Base-by-base conservation (phyloP, 2,797 vertebrate species). In the Graptemys geographica region DNA sequence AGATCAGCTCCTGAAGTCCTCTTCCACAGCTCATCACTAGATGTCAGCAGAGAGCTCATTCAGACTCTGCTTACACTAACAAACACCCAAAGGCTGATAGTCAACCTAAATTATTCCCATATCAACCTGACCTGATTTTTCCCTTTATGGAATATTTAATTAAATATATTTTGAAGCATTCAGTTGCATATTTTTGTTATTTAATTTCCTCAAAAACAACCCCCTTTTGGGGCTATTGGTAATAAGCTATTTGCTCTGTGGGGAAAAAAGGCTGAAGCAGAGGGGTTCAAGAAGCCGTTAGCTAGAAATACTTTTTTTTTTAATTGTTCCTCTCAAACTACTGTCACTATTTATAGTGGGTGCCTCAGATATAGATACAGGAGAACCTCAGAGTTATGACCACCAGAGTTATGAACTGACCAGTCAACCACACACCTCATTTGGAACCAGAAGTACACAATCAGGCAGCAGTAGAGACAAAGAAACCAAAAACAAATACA, bases 241-340 rank as follows among this genome's bases (percentile, higher is more conserved):
- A 95, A 96, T 49, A 95, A 97, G 91, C 86, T 86, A 85, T 97
- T 98, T 97, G 95, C 96, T 97, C 86, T 37, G 96, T 92, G 95
- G 97, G 93, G 15, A 5, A 62, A 81, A 91, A 95, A 91, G 93
- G 89, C 86, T 90, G 90, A 53, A 69, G 94, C 94, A 97, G 94
- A 95, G 31, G 65, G 84, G 92, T 92, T 94, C 0, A 9, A 76
- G 0, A 47, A 90, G 94, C 84, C 3, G 51, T 59, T 96, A 94
- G 81, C 94, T 96, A 94, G 55, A 93, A 95, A 90, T 65, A 25
- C 87, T 96, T 91, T 87, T 21, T 93, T 88, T 96, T 86, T 78
- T 89, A 78, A 83, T 86, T 95, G 52, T 96, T 96, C 96, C 86
- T 89, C 84, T 96, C 91, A 94, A 82, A 74, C 51, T 49, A 33